Conservation (phyloP, 2,113 vertebrate genomes). For the Hippocampus comes region DNA sequence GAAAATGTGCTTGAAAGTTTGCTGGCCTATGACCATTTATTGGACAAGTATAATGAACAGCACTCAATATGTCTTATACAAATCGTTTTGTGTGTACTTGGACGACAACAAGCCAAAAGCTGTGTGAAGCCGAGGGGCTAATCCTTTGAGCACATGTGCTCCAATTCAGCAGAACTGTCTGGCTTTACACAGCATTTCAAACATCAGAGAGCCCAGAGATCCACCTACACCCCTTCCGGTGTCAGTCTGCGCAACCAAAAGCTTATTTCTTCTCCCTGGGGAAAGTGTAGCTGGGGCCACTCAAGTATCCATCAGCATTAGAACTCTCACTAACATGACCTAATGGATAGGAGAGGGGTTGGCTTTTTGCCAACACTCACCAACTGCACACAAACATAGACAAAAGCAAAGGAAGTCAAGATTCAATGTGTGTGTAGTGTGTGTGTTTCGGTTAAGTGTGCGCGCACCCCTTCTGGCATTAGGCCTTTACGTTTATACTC, state of each 20-base stretch:
- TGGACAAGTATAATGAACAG: neutral
- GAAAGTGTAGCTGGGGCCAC: conserved; percentile 35
- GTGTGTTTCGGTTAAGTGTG: conserved; percentile 4
- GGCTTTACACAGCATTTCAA: conserved; percentile 26
- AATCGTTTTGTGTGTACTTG: neutral
- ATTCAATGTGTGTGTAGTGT: conserved; percentile 19
- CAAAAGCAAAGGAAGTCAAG: conserved; percentile 30
- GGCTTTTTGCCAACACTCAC: conserved; percentile 49
- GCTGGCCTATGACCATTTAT: neutral
- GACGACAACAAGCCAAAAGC: neutral
- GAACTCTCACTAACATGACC: conserved; percentile 41
- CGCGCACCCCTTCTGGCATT: conserved; percentile 4
- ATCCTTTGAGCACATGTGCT: conserved; percentile 31
- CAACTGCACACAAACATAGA: conserved; percentile 35
- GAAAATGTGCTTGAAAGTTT: too few relatives aligned
- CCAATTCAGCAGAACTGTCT: conserved; percentile 17
- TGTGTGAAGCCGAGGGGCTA: conserved; percentile 10
- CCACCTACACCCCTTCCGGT: neutral
- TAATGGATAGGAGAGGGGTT: conserved; percentile 53
- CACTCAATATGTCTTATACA: neutral
- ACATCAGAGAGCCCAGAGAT: conserved; percentile 8
- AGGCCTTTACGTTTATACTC: conserved; percentile 10
- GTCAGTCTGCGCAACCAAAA: conserved; percentile 12
- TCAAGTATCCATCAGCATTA: conserved; percentile 57
- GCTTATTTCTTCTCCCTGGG: conserved; percentile 25